Evolutionary conservation across 2,113 vertebrate genomes (phyloP).

Genomic region (Sinosuthora webbiana): DNA sequence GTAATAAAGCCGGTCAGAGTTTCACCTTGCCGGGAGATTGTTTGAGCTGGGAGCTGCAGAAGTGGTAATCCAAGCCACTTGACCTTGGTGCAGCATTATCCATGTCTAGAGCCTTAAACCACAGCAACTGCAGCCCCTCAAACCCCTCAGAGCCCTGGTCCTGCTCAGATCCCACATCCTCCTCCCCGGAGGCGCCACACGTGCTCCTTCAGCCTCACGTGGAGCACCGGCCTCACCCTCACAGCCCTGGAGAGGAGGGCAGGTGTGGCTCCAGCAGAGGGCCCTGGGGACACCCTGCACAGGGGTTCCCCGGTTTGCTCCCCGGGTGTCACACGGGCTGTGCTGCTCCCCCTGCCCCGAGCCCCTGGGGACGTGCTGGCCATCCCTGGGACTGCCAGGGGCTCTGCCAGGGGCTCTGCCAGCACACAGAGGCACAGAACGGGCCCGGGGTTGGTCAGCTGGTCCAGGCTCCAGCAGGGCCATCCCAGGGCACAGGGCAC

Average conservation of each 20-base stretch:
- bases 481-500: rapidly evolving
- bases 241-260: rapidly evolving
- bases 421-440: background rate
- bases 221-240: no score
- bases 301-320: rapidly evolving
- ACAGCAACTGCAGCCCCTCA: background rate
- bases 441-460: background rate
- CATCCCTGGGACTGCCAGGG: rapidly evolving
- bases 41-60: background rate
- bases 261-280: rapidly evolving
- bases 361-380: rapidly evolving
- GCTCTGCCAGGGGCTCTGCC: background rate
- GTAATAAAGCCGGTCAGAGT: background rate
- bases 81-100: background rate
- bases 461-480: background rate
- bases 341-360: rapidly evolving
- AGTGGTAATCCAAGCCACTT: background rate
- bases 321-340: rapidly evolving
- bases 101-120: background rate
- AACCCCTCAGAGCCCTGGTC: rapidly evolving
- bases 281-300: rapidly evolving
- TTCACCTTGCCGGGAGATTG: background rate
- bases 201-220: rapidly evolving
- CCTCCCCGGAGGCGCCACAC: rapidly evolving
- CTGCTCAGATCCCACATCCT: rapidly evolving